Evolutionary conservation across 1,140 invertebrate genomes (phyloP), one percentile per base, ranked within the genome.

Genomic region (Platorchestia sp.): DNA sequence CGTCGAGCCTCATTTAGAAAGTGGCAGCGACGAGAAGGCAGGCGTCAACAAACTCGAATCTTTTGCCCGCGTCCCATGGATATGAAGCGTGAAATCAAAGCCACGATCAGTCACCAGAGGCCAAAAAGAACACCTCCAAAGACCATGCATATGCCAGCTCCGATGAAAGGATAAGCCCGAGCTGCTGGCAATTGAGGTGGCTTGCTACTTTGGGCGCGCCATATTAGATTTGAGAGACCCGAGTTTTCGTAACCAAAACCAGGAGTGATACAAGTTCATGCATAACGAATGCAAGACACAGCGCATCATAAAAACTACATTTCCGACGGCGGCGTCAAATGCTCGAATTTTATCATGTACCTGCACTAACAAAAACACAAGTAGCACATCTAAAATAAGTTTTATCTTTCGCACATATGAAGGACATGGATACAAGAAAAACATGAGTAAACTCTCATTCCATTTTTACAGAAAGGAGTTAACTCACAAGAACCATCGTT

Each of bases 21-120:
- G 91, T 44, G 45, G 91, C 91, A 93, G 91, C 91, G 87, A 36
- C 87, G 87, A 41, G 87, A 90, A 93, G 45, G 91, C 43, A 93
- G 91, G 91, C 91, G 45, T 93, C 91, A 93, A 93, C 91, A 93
- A 93, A 93, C 91, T 93, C 87, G 43, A 44, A 16, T 44, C 40
- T 93, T 93, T 93, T 93, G 40, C 87, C 27, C 87, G 87, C 41
- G 87, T 89, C 87, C 87, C 40, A 45, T 93, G 41, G 44, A 93
- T 47, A 93, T 93, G 91, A 93, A 45, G 91, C 91, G 91, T 93
- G 91, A 93, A 93, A 93, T 93, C 91, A 93, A 93, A 93, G 91
- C 91, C 91, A 93, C 43, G 43, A 93, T 93, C 43, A 93, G 91
- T 44, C 91, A 45, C 91, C 40, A 45, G 45, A 47, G 91, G 44